Base-by-base conservation (phyloP, 2,888 invertebrate species). In the Fragum sueziense region DNA sequence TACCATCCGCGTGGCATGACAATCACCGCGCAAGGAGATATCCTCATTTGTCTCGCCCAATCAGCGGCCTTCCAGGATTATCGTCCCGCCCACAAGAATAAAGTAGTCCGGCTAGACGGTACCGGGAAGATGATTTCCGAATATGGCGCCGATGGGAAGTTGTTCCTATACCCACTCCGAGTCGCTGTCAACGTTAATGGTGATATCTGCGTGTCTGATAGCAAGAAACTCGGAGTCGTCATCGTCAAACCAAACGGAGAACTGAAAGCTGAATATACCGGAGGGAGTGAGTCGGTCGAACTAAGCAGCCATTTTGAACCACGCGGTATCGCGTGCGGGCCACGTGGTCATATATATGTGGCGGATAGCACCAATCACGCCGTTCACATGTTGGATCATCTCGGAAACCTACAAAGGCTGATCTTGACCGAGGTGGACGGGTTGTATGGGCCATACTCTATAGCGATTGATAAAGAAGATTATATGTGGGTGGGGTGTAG, bases 151-250 rank as follows among this genome's bases (percentile, higher is more conserved):
- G 84, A 86, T 22, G 82, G 84, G 31, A 86, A 82, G 51, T 65
- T 84, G 22, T 88, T 86, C 67, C 81, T 85, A 70, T 85, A 86
- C 70, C 85, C 83, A 20, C 80, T 88, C 25, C 81, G 87, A 51
- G 82, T 89, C n/a, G 88, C 88, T 7, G 86, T 88, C 6, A 88
- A 88, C 76, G 85, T 88, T 67, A 88, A 87, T 41, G 86, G 84
- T 20, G 88, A 90, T 67, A 85, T 90, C 14, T 87, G 87, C 54
- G 85, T 89, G 20, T 82, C 87, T 0, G 88, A 90, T 65, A 83
- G 87, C 51, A 80, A 80, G 14, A 83, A 85, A 33, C 73, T 74
- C 59, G 70, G 85, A 41, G 84, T 90, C 0, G 62, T 86, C 9
- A 85, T 90, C 31, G 77, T 89, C 52, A 79, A 86, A 54, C 27